A percentile compares a stretch with the other conserved stretches of the same genome.
Evolutionary conservation across 1,140 invertebrate genomes (phyloP).

Genomic region (Meloidogyne floridensis): DNA sequence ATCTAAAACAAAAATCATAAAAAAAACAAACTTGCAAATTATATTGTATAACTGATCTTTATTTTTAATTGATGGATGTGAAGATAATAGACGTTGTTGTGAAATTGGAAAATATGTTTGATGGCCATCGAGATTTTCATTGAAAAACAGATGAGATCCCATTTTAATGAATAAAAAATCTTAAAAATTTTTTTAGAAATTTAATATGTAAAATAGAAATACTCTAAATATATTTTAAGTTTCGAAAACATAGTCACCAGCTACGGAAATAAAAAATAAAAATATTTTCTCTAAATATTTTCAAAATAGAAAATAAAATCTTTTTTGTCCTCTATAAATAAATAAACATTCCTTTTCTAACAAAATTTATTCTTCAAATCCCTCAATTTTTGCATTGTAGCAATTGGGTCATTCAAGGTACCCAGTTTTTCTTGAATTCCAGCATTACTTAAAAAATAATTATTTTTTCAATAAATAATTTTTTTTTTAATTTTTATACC

Average conservation of each 20-base stretch:
- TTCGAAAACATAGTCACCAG: too few relatives aligned
- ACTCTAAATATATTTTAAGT: too few relatives aligned
- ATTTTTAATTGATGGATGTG: background rate
- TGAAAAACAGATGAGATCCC: too few relatives aligned
- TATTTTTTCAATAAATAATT: background rate
- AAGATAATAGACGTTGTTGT: background rate
- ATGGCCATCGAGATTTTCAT: too few relatives aligned
- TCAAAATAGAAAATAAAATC: too few relatives aligned
- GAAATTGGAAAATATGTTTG: background rate
- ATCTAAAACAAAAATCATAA: too few relatives aligned
- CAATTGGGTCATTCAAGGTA: conserved; percentile 47
- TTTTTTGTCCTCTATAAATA: background rate
- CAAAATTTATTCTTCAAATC: conserved; percentile 60
- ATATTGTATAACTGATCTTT: background rate
- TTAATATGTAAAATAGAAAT: too few relatives aligned
- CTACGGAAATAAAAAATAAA: too few relatives aligned
- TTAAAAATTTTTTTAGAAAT: too few relatives aligned
- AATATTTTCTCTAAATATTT: too few relatives aligned
- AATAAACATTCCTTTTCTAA: background rate
- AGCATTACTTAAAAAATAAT: conserved; percentile 32
- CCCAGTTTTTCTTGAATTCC: conserved; percentile 34
- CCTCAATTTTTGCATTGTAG: conserved; percentile 53
- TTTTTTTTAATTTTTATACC: conserved; percentile 49
- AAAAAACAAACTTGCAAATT: background rate
- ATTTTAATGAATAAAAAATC: too few relatives aligned